These are phyloP conservation scores for Ypsolopha scabrella DNA, from an alignment of 2,888 invertebrate genomes.

Conservation along the genomic window DNA sequence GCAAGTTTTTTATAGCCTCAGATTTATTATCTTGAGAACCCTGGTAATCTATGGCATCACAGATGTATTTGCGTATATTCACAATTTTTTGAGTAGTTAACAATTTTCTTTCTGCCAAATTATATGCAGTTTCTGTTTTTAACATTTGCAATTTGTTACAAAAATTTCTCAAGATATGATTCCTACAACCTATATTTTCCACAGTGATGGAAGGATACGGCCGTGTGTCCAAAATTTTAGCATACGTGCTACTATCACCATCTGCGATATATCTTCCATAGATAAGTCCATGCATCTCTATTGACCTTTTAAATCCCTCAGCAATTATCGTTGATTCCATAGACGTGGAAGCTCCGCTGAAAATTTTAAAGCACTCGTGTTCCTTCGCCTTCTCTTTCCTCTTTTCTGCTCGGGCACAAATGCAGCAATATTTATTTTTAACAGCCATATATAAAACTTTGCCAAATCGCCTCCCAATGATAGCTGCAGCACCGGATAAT, in stretches of 20 bases:
- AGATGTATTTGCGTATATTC: too few relatives aligned
- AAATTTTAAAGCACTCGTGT: constrained; percentile 29
- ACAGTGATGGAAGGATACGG: constrained; percentile 10
- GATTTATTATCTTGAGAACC: too few relatives aligned
- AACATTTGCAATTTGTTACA: not conserved
- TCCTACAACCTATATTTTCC: not conserved
- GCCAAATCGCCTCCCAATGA: too few relatives aligned
- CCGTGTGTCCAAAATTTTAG: constrained; percentile 22
- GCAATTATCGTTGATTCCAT: constrained; percentile 29
- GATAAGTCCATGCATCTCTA: constrained; percentile 19
- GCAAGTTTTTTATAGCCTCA: too few relatives aligned
- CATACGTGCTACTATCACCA: constrained; percentile 27
- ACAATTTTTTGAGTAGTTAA: too few relatives aligned
- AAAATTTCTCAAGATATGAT: not conserved
- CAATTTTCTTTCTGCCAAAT: constrained; percentile 2
- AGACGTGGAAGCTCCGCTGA: constrained; percentile 20
- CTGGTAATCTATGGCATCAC: too few relatives aligned
- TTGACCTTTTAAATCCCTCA: constrained; percentile 22
- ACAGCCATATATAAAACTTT: constrained; percentile 11
- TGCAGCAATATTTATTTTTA: constrained; percentile 22
- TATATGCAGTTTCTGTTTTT: not conserved
- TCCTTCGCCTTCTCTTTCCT: constrained; percentile 8
- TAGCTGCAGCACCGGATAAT: too few relatives aligned
- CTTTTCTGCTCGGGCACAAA: constrained; percentile 18
- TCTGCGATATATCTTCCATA: constrained; percentile 28